Evolutionary conservation across 2,888 invertebrate genomes (phyloP).

Genomic region (Synergus laeviventris): DNA sequence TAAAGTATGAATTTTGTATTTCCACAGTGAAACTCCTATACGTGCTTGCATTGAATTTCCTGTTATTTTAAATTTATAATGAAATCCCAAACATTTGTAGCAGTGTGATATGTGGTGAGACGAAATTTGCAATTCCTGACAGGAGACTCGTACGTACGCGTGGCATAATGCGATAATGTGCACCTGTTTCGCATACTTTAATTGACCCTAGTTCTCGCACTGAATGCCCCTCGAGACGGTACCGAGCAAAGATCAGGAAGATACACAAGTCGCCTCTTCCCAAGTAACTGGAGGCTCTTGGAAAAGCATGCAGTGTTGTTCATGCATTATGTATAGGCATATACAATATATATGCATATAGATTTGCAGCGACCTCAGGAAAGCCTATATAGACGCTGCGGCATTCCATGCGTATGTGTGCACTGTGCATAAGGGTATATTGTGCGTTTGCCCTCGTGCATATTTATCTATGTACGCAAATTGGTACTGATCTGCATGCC

Average conservation of each 20-base stretch:
- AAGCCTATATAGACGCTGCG: constrained; percentile 25
- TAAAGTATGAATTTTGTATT: no score
- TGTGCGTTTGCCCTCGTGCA: background rate
- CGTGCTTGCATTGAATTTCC: no score
- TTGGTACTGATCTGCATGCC: constrained; percentile 20
- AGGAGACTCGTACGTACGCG: background rate
- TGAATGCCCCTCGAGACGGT: constrained; percentile 6
- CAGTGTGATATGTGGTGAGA: background rate
- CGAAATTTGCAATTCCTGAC: background rate
- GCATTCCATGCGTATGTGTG: constrained; percentile 12
- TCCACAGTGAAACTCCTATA: no score
- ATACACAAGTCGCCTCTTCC: constrained; percentile 20
- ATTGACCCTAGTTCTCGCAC: constrained; percentile 24
- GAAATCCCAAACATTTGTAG: no score
- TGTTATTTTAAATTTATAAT: no score
- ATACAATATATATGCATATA: constrained; percentile 25
- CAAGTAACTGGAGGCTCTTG: constrained; percentile 25
- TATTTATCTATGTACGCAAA: constrained; percentile 5
- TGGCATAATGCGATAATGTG: constrained; percentile 26
- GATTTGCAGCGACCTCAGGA: constrained; percentile 23
- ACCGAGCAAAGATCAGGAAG: constrained; percentile 16
- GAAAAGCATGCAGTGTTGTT: constrained; percentile 30
- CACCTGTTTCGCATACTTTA: constrained; percentile 33
- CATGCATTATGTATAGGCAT: constrained; percentile 37
- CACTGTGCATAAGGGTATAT: background rate